phyloP scores from a whole-genome alignment of 1,140 invertebrate genomes.

The Drosophila ambigua region DNA sequence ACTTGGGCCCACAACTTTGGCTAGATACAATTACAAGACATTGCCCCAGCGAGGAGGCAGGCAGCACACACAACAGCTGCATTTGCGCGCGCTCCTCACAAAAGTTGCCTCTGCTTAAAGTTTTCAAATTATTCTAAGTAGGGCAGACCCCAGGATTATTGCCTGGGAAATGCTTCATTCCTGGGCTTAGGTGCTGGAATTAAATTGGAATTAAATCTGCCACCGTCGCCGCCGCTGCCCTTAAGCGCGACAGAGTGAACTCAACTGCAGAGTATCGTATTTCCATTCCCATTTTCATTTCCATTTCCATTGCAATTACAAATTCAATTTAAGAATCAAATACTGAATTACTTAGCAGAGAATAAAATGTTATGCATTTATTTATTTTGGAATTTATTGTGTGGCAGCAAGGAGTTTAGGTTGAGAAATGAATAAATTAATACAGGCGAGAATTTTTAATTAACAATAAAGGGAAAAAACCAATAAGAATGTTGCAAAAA shows the following conservation, averaged over 20 bases:
- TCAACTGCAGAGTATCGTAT: constrained; percentile 6
- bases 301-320: constrained; percentile 19
- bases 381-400: constrained; percentile 26
- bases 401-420: background rate
- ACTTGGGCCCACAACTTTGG: constrained; percentile 35
- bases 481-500: too few species aligned
- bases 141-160: constrained; percentile 56
- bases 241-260: constrained; percentile 73
- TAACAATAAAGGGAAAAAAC: background rate
- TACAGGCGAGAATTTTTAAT: constrained; percentile 11
- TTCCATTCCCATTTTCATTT: constrained; percentile 15
- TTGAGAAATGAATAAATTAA: constrained; percentile 32
- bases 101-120: constrained; percentile 69
- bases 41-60: background rate
- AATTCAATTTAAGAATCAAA: constrained; percentile 33
- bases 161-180: constrained; percentile 44
- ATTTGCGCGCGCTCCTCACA: constrained; percentile 27
- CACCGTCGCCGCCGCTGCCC: constrained; percentile 5
- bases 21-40: constrained; percentile 63
- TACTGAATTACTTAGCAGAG: constrained; percentile 27
- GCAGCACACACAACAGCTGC: constrained; percentile 56
- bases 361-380: constrained; percentile 30
- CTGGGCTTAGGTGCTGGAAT: constrained; percentile 69
- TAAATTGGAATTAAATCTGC: constrained; percentile 76
- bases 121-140: constrained; percentile 82